These are phyloP conservation scores for Crotalus tigris DNA, from an alignment of 2,113 vertebrate species.

Conservation along the genomic window DNA sequence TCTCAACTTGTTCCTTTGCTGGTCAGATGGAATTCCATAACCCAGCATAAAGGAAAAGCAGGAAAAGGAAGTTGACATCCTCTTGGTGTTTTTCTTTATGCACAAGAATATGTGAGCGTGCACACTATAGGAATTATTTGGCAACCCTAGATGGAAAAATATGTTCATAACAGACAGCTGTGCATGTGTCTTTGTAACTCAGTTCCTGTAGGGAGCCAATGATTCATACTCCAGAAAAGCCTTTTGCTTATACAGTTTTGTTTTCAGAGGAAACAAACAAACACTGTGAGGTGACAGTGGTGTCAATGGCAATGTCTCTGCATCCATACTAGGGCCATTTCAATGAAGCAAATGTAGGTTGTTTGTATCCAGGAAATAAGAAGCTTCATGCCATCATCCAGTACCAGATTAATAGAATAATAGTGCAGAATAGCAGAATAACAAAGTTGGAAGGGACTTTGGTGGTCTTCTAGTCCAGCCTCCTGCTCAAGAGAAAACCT, in stretches of 20 bases:
- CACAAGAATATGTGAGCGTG: neutral
- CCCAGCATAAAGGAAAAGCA: neutral
- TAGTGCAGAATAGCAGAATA: neutral
- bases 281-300: neutral
- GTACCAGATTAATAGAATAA: no score
- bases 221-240: neutral
- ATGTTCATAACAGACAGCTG: neutral
- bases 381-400: neutral
- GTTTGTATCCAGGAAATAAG: fast-evolving
- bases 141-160: neutral
- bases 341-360: neutral
- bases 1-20: neutral
- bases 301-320: neutral
- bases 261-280: neutral
- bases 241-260: neutral
- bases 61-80: neutral
- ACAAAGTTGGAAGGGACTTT: neutral
- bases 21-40: neutral
- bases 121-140: neutral
- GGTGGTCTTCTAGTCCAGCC: neutral
- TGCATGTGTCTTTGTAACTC: neutral
- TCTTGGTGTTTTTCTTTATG: neutral
- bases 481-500: neutral
- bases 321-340: neutral
- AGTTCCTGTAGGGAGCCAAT: neutral